Evolutionary conservation across 2,113 vertebrate genomes (phyloP), one percentile per base, ranked within the genome.

Genomic region (Grantiella picta): DNA sequence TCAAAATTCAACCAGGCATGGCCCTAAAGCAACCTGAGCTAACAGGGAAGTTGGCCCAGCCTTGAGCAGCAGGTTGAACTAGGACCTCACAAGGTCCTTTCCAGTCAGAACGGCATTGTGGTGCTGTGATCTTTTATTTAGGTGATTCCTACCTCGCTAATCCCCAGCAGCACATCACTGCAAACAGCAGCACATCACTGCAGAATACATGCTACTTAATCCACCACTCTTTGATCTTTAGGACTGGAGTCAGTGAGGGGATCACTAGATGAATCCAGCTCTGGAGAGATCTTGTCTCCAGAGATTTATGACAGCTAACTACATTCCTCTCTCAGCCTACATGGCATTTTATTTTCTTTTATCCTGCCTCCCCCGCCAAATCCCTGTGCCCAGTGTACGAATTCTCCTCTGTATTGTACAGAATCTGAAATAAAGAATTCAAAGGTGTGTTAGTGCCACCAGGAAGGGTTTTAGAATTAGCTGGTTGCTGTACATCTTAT

Each of bases 271-370:
- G 90, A 95, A 75, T 82, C 85, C 60, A 92, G 42, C 82, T 92
- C 60, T 81, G 60, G 76, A 85, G 76, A 88, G 63, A 83, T 86
- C 90, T 78, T 88, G 56, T 86, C 94, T 92, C 72, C 56, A 78
- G 88, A 92, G 79, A 82, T 92, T 93, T 88, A 90, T 59, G 85
- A 80, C 61, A 85, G 61, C 53, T 87, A 91, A 87, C 82, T 82
- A 61, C 59, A 77, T 86, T 93, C 75, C 60, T 91, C 4, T 4
- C 59, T 83, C 90, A 86, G 59, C 22, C 79, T 86, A 78, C 59
- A 38, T 28, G 33, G 36, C 64, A 83, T 81, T 93, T 92, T 77
- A 61, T 92, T 90, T 90, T 86, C 90, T 97, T 94, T 92, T 81
- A 93, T 97, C 80, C 69, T 80, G 23, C 15, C 8, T 11, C 8